A percentile compares a stretch with the other conserved stretches of the same genome.
Evolutionary conservation across 2,888 invertebrate genomes (phyloP).

Genomic region (Steinernema carpocapsae): DNA sequence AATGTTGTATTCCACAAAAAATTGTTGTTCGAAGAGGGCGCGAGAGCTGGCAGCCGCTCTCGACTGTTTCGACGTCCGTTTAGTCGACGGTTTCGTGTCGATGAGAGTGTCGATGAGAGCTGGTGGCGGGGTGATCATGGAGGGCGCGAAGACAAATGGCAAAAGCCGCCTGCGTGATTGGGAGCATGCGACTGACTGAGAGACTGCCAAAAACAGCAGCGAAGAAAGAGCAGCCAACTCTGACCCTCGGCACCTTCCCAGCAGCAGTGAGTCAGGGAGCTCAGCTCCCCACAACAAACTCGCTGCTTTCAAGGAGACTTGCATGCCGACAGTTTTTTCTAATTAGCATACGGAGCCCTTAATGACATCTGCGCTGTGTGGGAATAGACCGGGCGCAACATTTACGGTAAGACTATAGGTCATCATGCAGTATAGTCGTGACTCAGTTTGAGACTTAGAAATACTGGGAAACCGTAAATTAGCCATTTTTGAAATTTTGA

Average conservation of each 20-base stretch:
- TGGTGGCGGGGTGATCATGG: slow-evolving; percentile 22
- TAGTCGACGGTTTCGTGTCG: neutral
- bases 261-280: neutral
- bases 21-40: slow-evolving; percentile 3
- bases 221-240: neutral
- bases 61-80: neutral
- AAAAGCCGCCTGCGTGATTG: neutral
- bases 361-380: neutral
- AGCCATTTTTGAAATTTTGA: too few relatives aligned
- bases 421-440: too few relatives aligned
- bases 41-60: neutral
- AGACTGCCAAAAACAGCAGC: slow-evolving; percentile 1
- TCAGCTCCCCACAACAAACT: slow-evolving; percentile 5
- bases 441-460: neutral
- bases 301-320: neutral
- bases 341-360: slow-evolving; percentile 8
- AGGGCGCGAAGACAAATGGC: slow-evolving; percentile 9
- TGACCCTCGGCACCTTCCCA: slow-evolving; percentile 27
- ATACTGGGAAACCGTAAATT: neutral
- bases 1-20: neutral
- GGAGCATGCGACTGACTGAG: too few relatives aligned
- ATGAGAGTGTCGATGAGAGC: slow-evolving; percentile 1
- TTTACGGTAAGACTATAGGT: too few relatives aligned
- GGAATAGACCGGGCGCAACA: neutral
- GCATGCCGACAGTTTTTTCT: neutral